A percentile compares a stretch with the other conserved stretches of the same genome.
Evolutionary conservation across 2,888 invertebrate species (phyloP).

Genomic region (Cerceris rybyensis): DNA sequence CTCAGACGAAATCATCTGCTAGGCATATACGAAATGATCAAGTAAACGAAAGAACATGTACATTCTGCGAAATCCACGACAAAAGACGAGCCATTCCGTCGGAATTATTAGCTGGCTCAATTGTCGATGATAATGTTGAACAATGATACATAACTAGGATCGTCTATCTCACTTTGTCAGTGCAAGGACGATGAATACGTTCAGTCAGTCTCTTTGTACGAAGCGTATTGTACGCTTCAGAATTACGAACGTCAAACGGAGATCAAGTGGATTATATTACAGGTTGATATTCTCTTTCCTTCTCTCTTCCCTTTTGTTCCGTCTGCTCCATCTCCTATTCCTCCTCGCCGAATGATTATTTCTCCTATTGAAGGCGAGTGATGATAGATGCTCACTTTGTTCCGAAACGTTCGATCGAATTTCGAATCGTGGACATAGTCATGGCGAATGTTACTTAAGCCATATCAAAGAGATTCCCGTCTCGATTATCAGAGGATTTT

Average conservation of each 20-base stretch:
- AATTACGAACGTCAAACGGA: constrained; percentile 45
- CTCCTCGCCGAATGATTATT: constrained; percentile 2
- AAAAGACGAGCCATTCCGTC: not conserved
- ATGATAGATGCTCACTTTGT: constrained; percentile 57
- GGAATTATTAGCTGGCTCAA: not conserved
- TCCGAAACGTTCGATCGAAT: constrained; percentile 51
- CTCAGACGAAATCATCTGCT: too few relatives aligned
- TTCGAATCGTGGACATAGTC: constrained; percentile 43
- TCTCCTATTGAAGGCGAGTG: constrained; percentile 36
- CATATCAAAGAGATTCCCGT: constrained; percentile 8
- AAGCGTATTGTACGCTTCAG: constrained; percentile 20
- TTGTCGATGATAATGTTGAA: constrained; percentile 29
- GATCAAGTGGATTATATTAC: constrained; percentile 36
- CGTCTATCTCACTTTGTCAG: constrained; percentile 34
- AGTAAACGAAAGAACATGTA: not conserved
- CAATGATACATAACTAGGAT: constrained; percentile 35
- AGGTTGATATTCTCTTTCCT: constrained; percentile 36
- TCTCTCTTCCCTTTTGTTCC: constrained; percentile 1
- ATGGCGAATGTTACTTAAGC: constrained; percentile 46
- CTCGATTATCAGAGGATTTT: constrained; percentile 6
- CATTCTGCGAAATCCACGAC: not conserved
- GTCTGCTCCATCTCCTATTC: not conserved
- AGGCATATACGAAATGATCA: too few relatives aligned
- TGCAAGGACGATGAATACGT: constrained; percentile 40
- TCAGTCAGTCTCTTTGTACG: constrained; percentile 50